Base-by-base conservation (phyloP, 2,888 invertebrate genomes). In the Epistrophe eligans region DNA sequence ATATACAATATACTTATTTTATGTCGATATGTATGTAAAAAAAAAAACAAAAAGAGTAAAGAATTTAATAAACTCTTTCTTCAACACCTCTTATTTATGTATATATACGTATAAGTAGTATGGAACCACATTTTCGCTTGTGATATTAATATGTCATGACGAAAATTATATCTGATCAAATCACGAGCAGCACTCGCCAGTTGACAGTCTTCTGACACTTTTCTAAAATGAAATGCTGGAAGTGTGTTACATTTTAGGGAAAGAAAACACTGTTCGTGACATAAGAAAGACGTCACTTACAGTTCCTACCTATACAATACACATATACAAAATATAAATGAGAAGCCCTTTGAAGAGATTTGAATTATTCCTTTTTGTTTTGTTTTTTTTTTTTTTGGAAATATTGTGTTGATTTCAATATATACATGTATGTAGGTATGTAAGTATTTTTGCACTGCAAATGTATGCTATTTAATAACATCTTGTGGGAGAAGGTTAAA, bases 151-250 rank as follows among this genome's bases (percentile, higher is more conserved):
- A 32, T 28, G 28, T 28, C 50, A 50, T 9, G 9, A 19, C 13
- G 52, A 24, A 52, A 52, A 32, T 57, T 17, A 57, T 57, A 32
- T 32, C n/a, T 57, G n/a, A 57, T 57, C 57, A 32, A 57, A 32
- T 57, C 57, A 57, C n/a, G 28, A n/a, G 8, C 57, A 57, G 57
- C 28, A 57, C 9, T 57, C 57, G 32, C 32, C 15, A n/a, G 9
- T 28, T 57, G 28, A 57, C n/a, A 32, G 28, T 10, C 5, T 32
- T 32, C 57, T 32, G 32, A 32, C 57, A 57, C 52, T 52, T 50
- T 57, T n/a, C 28, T 10, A 57, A 57, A 28, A 5, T 9, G 17
- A 28, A 32, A n/a, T n/a, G 57, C 4, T 32, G 11, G 15, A 32
- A 57, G 57, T 28, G 13, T 55, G 3, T 55, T 32, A 32, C 15